These are phyloP conservation scores for Archips crataeganus DNA, from an alignment of 2,888 invertebrate genomes.

Conservation along the genomic window DNA sequence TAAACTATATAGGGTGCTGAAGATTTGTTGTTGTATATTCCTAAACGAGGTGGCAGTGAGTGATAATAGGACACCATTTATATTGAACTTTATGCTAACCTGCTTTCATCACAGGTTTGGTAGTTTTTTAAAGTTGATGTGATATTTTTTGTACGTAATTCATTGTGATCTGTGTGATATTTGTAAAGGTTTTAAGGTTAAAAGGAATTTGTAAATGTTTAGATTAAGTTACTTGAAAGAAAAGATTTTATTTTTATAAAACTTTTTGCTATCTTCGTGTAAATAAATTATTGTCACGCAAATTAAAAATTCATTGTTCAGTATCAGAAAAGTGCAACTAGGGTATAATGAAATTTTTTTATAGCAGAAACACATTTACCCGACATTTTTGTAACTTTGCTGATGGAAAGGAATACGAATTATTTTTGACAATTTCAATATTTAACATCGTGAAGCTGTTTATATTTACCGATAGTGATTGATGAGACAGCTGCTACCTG, in stretches of 20 bases:
- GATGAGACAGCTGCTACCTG: slow-evolving; percentile 12
- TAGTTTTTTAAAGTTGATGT: not conserved
- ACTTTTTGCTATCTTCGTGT: no score
- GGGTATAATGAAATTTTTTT: not conserved
- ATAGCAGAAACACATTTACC: no score
- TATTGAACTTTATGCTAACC: not conserved
- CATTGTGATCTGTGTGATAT: no score
- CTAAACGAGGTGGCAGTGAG: not conserved
- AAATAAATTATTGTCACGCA: no score
- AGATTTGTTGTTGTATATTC: not conserved
- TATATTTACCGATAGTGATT: slow-evolving; percentile 12
- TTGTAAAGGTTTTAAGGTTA: no score
- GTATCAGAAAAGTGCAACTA: not conserved
- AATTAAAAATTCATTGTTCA: not conserved
- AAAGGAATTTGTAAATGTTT: no score
- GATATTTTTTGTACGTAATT: not conserved
- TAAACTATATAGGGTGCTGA: slow-evolving; percentile 33
- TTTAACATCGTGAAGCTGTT: not conserved
- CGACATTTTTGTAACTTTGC: not conserved
- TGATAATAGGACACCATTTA: not conserved
- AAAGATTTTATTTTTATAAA: no score
- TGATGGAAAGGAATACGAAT: not conserved
- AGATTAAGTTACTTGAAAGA: no score
- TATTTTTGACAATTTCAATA: slow-evolving; percentile 2
- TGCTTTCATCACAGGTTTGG: not conserved